These are phyloP conservation scores for Cyanoramphus novaezelandiae DNA, from an alignment of 2,113 vertebrate genomes.

Conservation along the genomic window DNA sequence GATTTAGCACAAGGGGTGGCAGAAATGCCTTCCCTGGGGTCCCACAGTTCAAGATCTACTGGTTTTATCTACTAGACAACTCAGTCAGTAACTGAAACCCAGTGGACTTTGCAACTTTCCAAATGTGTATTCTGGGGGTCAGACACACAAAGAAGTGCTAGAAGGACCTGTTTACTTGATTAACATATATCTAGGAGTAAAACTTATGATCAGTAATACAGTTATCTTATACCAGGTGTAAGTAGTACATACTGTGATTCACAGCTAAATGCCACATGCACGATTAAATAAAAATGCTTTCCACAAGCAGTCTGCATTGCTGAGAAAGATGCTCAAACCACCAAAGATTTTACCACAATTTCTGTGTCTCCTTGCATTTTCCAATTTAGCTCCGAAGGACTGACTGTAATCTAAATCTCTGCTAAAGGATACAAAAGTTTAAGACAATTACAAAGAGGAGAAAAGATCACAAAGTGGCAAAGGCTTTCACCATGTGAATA, in stretches of 20 bases:
- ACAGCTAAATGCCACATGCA: not conserved
- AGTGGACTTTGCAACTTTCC: not conserved
- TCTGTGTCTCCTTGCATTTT: not conserved
- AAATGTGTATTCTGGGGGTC: not conserved
- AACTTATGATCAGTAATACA: not conserved
- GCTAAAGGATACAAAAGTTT: not conserved
- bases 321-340: not conserved
- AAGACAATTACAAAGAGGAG: not conserved
- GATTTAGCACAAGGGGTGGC: not conserved
- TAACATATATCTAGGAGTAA: not conserved
- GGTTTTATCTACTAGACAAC: not conserved
- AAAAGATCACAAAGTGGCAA: not conserved
- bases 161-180: not conserved
- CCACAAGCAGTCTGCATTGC: not conserved
- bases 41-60: not conserved
- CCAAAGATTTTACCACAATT: not conserved
- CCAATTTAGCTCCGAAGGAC: not conserved
- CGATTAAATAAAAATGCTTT: not conserved
- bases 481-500: not conserved
- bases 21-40: not conserved
- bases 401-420: not conserved
- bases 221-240: not conserved
- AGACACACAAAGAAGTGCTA: not conserved
- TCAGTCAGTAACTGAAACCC: not conserved
- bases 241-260: not conserved